These are phyloP conservation scores for Shargacucullia verbasci DNA, from an alignment of 2,888 invertebrate species.

Conservation along the genomic window DNA sequence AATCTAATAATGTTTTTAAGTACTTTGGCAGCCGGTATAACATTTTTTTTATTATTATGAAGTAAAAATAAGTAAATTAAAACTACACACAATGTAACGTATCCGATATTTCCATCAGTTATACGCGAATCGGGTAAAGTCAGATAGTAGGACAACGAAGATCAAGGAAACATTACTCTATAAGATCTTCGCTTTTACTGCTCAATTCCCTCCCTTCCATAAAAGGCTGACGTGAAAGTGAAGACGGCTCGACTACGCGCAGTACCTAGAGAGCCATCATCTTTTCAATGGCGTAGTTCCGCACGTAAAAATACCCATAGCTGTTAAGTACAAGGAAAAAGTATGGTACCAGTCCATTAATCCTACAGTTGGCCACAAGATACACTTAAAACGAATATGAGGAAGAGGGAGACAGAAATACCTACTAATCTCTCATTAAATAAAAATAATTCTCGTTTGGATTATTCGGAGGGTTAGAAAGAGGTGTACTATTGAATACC, in stretches of 20 bases:
- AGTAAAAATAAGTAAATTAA: too few species aligned
- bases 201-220: not conserved
- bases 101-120: too few species aligned
- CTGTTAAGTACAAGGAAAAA: slow-evolving; percentile 47
- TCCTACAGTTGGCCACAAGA: slow-evolving; percentile 8
- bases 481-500: too few species aligned
- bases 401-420: slow-evolving; percentile 13
- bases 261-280: slow-evolving; percentile 26
- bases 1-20: too few species aligned
- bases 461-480: too few species aligned
- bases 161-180: not conserved
- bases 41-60: too few species aligned
- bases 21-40: too few species aligned
- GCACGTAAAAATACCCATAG: slow-evolving; percentile 35
- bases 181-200: not conserved
- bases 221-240: slow-evolving; percentile 15
- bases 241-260: slow-evolving; percentile 2
- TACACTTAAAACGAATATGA: slow-evolving; percentile 13
- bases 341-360: slow-evolving; percentile 29
- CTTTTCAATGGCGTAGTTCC: slow-evolving; percentile 39
- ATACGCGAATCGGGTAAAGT: too few species aligned
- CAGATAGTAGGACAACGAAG: not conserved
- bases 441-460: too few species aligned
- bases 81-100: too few species aligned
- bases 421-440: slow-evolving; percentile 4